A percentile compares a stretch with the other conserved stretches of the same genome.
These are phyloP conservation scores for Latrodectus hesperus DNA, from an alignment of 2,888 invertebrate genomes.

Conservation along the genomic window DNA sequence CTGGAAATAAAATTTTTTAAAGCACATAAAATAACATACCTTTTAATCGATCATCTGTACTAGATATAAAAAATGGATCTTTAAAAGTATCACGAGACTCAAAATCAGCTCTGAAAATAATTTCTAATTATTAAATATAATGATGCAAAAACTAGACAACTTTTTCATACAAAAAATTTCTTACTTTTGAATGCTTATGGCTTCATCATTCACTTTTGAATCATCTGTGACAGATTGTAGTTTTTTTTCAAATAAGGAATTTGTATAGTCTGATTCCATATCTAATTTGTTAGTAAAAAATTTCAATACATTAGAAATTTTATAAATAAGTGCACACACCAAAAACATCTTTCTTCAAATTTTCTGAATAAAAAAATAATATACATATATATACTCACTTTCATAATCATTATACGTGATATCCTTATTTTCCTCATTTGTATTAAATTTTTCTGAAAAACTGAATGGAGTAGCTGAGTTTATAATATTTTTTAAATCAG, in stretches of 20 bases:
- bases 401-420: not conserved
- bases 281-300: too few relatives aligned
- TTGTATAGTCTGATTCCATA: too few relatives aligned
- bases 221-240: too few relatives aligned
- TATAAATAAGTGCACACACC: too few relatives aligned
- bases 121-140: not conserved
- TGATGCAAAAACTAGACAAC: not conserved
- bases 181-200: not conserved
- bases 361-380: too few relatives aligned
- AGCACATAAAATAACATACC: constrained; percentile 18
- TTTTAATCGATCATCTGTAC: constrained; percentile 34
- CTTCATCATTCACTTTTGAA: too few relatives aligned
- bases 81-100: constrained; percentile 11
- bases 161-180: not conserved
- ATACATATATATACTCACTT: too few relatives aligned
- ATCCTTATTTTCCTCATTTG: not conserved
- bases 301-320: too few relatives aligned
- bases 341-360: too few relatives aligned
- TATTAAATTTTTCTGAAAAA: constrained; percentile 35
- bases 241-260: too few relatives aligned
- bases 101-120: constrained; percentile 13
- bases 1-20: not conserved
- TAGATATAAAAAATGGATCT: constrained; percentile 36
- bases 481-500: constrained; percentile 52
- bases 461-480: constrained; percentile 33